Percentiles rank a stretch among this genome's conserved stretches.
These are phyloP conservation scores for Brachyopa scutellaris DNA, from an alignment of 2,888 invertebrate genomes.

Conservation along the genomic window DNA sequence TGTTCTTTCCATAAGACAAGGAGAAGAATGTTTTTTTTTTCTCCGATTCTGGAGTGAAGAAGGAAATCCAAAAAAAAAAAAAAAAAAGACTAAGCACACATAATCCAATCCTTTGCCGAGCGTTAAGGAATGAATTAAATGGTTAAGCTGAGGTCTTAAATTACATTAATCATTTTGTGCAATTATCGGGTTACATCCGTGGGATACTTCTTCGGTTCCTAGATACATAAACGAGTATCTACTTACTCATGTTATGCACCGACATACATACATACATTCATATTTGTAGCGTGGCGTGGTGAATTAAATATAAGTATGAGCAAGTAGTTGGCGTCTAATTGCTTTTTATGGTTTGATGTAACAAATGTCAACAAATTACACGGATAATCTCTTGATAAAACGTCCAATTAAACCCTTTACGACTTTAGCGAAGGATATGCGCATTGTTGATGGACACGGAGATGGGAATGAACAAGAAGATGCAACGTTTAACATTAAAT, in stretches of 20 bases:
- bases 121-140: conserved; percentile 45
- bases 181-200: conserved; percentile 61
- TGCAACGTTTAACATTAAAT: not conserved
- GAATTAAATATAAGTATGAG: too few species aligned
- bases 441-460: not conserved
- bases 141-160: conserved; percentile 46
- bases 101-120: not conserved
- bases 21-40: not conserved
- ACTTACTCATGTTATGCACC: too few species aligned
- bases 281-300: too few species aligned
- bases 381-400: conserved; percentile 59
- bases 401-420: conserved; percentile 58
- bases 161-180: conserved; percentile 65
- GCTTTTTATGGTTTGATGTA: conserved; percentile 41
- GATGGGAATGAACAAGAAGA: not conserved
- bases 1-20: not conserved
- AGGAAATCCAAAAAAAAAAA: not conserved
- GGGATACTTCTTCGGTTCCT: conserved; percentile 24
- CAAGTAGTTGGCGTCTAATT: conserved; percentile 47
- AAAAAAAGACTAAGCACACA: conserved; percentile 4
- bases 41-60: not conserved
- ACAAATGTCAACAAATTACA: conserved; percentile 62
- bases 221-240: too few species aligned
- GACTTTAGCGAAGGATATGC: not conserved
- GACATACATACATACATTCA: too few species aligned